Conservation (phyloP, 2,113 vertebrate species). For the Pseudolaguvia tuberculata region DNA sequence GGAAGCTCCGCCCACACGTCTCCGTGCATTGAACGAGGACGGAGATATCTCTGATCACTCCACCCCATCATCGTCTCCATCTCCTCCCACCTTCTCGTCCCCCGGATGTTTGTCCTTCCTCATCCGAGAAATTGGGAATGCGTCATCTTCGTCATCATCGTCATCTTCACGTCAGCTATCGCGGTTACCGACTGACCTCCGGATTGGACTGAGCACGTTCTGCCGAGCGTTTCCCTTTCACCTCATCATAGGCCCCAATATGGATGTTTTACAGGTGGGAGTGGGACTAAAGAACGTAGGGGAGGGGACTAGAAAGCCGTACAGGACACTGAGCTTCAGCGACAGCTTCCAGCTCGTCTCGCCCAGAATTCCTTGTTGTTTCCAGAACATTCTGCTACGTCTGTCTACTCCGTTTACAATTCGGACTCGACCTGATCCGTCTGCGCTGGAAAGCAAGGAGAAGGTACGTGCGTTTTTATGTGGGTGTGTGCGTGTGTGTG, state of each 20-base stretch:
- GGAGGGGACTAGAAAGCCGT: conserved; percentile 73
- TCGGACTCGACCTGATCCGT: conserved; percentile 79
- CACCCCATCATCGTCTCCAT: conserved; percentile 73
- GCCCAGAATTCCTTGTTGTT: conserved; percentile 86
- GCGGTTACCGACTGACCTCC: conserved; percentile 80
- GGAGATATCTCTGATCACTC: conserved; percentile 71
- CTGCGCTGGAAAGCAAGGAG: conserved; percentile 80
- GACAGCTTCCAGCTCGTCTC: conserved; percentile 95
- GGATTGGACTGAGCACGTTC: conserved; percentile 91
- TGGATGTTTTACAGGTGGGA: conserved; percentile 90
- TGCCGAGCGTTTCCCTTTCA: conserved; percentile 96
- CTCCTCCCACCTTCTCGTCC: conserved; percentile 52
- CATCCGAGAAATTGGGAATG: conserved; percentile 70
- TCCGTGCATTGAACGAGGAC: conserved; percentile 64
- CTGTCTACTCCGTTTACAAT: conserved; percentile 95
- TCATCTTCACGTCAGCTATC: conserved; percentile 67
- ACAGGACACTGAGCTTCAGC: conserved; percentile 81
- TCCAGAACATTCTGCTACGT: conserved; percentile 84
- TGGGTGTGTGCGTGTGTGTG: not conserved
- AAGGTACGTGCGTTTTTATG: conserved; percentile 73
- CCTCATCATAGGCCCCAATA: conserved; percentile 85
- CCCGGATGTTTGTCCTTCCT: conserved; percentile 77
- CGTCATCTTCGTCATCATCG: conserved; percentile 55
- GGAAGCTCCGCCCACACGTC: conserved; percentile 75
- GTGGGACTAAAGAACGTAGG: conserved; percentile 89